These are phyloP conservation scores for Atopsyche davidsoni DNA, from an alignment of 1,140 invertebrate genomes.

Conservation along the genomic window DNA sequence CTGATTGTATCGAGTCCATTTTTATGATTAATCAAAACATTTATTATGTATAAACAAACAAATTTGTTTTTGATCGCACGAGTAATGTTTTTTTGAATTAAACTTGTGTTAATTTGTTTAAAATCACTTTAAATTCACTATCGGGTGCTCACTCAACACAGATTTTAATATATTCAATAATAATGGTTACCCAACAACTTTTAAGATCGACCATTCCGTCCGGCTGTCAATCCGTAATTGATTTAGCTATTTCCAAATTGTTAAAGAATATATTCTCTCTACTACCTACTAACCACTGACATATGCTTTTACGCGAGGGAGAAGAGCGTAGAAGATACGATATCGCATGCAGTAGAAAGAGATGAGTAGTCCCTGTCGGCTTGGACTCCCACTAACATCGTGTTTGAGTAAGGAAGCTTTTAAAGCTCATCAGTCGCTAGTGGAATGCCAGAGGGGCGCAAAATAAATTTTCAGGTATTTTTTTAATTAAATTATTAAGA, in stretches of 20 bases:
- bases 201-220: conserved; percentile 2
- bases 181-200: not conserved
- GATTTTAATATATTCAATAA: not conserved
- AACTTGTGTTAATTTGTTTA: conserved; percentile 1
- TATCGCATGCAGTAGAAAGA: too few species aligned
- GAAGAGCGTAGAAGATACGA: too few species aligned
- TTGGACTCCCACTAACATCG: too few species aligned
- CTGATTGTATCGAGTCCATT: conserved; percentile 1
- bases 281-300: not conserved
- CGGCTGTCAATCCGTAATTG: conserved; percentile 26
- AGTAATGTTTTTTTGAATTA: not conserved
- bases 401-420: conserved; percentile 6
- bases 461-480: too few species aligned
- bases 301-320: conserved; percentile 4
- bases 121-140: too few species aligned
- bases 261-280: conserved; percentile 21
- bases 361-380: too few species aligned
- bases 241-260: conserved; percentile 29
- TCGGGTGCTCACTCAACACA: too few species aligned
- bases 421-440: not conserved
- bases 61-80: not conserved
- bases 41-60: not conserved
- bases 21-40: not conserved
- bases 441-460: not conserved
- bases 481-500: too few species aligned